phyloP scores from a whole-genome alignment of 1,140 invertebrate species.

The Sitodiplosis mosellana region DNA sequence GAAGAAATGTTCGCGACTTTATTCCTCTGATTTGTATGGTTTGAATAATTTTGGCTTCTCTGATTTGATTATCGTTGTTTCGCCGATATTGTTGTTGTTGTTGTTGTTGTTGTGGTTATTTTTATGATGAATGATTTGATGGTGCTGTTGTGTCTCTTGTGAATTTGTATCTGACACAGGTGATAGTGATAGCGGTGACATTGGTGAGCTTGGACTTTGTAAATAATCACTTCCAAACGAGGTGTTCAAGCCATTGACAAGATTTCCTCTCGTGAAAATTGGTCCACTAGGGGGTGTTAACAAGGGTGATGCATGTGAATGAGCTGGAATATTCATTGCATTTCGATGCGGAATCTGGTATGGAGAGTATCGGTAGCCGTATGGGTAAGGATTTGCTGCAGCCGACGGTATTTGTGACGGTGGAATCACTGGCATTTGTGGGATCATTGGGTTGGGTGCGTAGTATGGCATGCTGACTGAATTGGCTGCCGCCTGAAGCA shows the following conservation, averaged over 20 bases:
- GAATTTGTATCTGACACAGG: slow-evolving; percentile 22
- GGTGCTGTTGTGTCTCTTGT: slow-evolving; percentile 17
- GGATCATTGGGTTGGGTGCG: slow-evolving; percentile 30
- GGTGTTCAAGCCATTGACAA: slow-evolving; percentile 12
- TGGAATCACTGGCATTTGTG: slow-evolving; percentile 27
- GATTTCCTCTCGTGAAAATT: background rate
- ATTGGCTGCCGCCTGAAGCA: slow-evolving; percentile 72
- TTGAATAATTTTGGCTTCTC: slow-evolving; percentile 46
- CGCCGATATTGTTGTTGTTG: slow-evolving; percentile 13
- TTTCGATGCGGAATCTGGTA: slow-evolving; percentile 24
- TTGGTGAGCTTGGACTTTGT: slow-evolving; percentile 17
- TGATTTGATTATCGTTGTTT: slow-evolving; percentile 13
- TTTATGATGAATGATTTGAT: slow-evolving; percentile 3
- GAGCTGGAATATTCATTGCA: slow-evolving; percentile 9
- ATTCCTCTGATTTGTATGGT: slow-evolving; percentile 42
- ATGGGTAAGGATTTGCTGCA: slow-evolving; percentile 20
- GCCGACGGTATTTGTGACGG: slow-evolving; percentile 14
- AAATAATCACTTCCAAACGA: slow-evolving; percentile 10
- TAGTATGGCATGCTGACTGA: slow-evolving; percentile 38
- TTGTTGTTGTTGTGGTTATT: slow-evolving; percentile 15
- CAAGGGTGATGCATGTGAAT: slow-evolving; percentile 5
- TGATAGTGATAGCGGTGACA: slow-evolving; percentile 22
- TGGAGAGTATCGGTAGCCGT: slow-evolving; percentile 23
- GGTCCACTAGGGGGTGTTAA: slow-evolving; percentile 6
- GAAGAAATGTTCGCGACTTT: too few relatives aligned